These are phyloP conservation scores for Drosophila incognita DNA, from an alignment of 2,888 invertebrate species.

Conservation along the genomic window DNA sequence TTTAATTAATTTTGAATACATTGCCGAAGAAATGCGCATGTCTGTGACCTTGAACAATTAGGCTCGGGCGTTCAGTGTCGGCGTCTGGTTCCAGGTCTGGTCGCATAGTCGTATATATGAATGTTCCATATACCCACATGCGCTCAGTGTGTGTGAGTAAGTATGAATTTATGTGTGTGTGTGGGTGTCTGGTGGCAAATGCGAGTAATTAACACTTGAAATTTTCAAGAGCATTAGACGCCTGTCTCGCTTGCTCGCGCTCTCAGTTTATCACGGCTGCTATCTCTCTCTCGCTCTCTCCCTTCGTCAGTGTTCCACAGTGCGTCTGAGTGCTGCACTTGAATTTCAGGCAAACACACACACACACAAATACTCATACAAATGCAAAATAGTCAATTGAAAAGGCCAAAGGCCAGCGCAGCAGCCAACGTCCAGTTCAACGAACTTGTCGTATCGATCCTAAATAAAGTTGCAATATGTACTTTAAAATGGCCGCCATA, in stretches of 20 bases:
- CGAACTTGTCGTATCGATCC: constrained; percentile 62
- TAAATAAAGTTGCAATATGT: constrained; percentile 26
- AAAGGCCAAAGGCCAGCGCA: constrained; percentile 45
- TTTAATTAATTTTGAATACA: constrained; percentile 78
- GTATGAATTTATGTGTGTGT: constrained; percentile 34
- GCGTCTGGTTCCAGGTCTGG: constrained; percentile 64
- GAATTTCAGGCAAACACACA: constrained; percentile 46
- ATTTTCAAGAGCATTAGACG: constrained; percentile 78
- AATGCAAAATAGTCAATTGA: constrained; percentile 67
- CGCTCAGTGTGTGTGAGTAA: constrained; percentile 13
- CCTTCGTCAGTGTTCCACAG: constrained; percentile 6
- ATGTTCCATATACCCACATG: constrained; percentile 69
- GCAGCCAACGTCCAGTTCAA: constrained; percentile 58
- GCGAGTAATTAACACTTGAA: constrained; percentile 78
- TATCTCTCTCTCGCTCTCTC: constrained; percentile 9
- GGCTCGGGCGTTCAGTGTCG: constrained; percentile 61
- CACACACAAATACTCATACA: constrained; percentile 15
- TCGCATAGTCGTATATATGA: constrained; percentile 53
- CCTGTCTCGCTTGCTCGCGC: constrained; percentile 37
- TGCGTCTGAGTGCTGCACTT: constrained; percentile 64
- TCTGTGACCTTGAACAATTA: constrained; percentile 80
- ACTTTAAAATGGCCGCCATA: constrained; percentile 69
- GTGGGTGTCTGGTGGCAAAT: constrained; percentile 41
- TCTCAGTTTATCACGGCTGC: neutral
- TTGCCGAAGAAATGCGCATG: constrained; percentile 76